Evolutionary conservation across 2,797 vertebrate genomes (phyloP).

Genomic region (Xiphophorus birchmanni): DNA sequence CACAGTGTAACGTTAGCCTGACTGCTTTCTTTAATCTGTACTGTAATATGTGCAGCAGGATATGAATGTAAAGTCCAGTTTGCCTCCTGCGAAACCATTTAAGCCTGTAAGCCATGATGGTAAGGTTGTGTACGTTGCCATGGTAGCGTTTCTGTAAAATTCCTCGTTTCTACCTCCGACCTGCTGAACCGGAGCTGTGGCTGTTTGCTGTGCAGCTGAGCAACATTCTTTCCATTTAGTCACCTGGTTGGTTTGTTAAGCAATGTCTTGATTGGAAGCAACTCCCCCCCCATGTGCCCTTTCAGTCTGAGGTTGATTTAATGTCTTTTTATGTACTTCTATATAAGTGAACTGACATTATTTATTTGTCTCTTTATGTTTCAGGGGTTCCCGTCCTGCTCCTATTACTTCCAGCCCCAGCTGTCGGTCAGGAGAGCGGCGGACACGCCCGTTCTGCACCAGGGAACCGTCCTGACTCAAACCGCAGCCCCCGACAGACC

Average conservation of each 20-base stretch:
- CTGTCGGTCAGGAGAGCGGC: slow-evolving; percentile 86
- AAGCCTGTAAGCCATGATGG: not conserved
- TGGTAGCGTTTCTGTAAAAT: not conserved
- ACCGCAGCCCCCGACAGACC: slow-evolving; percentile 71
- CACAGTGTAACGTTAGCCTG: not conserved
- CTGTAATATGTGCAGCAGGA: not conserved
- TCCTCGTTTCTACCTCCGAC: not conserved
- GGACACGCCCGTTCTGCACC: slow-evolving; percentile 84
- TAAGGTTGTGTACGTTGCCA: not conserved
- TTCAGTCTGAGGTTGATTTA: not conserved
- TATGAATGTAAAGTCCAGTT: not conserved
- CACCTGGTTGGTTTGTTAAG: not conserved
- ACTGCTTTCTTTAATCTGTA: not conserved
- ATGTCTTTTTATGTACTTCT: not conserved
- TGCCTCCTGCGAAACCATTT: not conserved
- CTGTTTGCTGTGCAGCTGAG: not conserved
- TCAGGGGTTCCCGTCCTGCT: slow-evolving; percentile 90
- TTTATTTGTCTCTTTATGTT: not conserved
- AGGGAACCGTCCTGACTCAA: slow-evolving; percentile 70
- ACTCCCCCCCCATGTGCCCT: no score
- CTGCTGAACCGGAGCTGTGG: slow-evolving; percentile 16
- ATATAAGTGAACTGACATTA: not conserved
- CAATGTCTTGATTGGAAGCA: not conserved
- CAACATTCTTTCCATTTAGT: slow-evolving; percentile 32
- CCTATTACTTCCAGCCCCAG: slow-evolving; percentile 92